These are phyloP conservation scores for Microcebus murinus DNA, from an alignment of 2,113 vertebrate genomes.

Conservation along the genomic window DNA sequence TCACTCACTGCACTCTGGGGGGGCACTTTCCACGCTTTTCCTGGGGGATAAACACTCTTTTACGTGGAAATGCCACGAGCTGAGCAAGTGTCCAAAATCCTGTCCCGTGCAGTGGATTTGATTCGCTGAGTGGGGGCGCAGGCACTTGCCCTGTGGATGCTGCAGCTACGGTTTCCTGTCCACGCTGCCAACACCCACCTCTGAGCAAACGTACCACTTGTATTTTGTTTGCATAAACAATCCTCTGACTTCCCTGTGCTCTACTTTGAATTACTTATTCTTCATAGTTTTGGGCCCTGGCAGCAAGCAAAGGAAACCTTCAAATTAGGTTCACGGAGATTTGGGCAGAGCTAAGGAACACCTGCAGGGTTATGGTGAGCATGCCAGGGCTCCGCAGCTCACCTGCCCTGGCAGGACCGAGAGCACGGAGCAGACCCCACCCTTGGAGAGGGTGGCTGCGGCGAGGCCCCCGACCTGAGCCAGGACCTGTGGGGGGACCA, in stretches of 20 bases:
- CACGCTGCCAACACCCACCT: neutral
- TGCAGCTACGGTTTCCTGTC: neutral
- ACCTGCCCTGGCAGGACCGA: neutral
- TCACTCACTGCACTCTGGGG: neutral
- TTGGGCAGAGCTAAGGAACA: neutral
- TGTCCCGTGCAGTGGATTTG: rapidly evolving
- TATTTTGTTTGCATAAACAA: neutral
- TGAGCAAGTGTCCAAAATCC: neutral
- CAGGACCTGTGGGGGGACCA: rapidly evolving
- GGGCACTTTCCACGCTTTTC: neutral
- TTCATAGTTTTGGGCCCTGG: neutral
- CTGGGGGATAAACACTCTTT: rapidly evolving
- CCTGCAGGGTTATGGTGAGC: neutral
- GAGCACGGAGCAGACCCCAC: neutral
- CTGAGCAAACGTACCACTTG: neutral
- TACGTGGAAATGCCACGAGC: neutral
- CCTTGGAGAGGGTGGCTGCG: neutral
- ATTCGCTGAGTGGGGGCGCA: neutral
- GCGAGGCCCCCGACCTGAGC: neutral
- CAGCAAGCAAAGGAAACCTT: neutral
- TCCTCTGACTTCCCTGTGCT: neutral
- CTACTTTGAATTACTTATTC: neutral
- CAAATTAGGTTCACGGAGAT: neutral
- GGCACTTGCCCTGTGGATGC: neutral
- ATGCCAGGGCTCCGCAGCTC: neutral